Evolutionary conservation across 2,888 invertebrate species (phyloP).

Genomic region (Harpalus rufipes): DNA sequence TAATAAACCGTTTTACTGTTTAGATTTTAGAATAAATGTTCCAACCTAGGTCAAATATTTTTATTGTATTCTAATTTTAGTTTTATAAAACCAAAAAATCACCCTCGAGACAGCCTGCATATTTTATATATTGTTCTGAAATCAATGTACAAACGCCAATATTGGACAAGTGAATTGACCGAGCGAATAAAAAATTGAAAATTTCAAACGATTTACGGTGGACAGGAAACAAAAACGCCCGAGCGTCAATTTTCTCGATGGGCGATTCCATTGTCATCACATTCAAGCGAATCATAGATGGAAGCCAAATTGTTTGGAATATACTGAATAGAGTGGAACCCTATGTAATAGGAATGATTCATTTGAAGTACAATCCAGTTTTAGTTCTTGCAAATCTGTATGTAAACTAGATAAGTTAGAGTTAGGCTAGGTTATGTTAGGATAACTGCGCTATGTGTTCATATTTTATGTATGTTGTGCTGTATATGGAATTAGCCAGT

Average conservation of each 20-base stretch:
- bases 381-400: constrained; percentile 49
- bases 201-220: constrained; percentile 53
- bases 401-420: constrained; percentile 51
- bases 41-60: neutral
- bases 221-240: constrained; percentile 55
- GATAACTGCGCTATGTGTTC: constrained; percentile 29
- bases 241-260: constrained; percentile 59
- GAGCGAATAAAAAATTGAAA: constrained; percentile 40
- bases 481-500: constrained; percentile 50
- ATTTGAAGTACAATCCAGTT: constrained; percentile 25
- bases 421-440: constrained; percentile 16
- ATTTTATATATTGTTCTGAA: neutral
- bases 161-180: constrained; percentile 1
- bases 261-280: constrained; percentile 51
- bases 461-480: constrained; percentile 51
- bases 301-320: constrained; percentile 65
- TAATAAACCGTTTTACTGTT: too few relatives aligned
- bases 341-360: constrained; percentile 31
- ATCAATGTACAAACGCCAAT: neutral
- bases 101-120: neutral
- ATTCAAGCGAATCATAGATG: constrained; percentile 20
- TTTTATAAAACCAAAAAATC: neutral
- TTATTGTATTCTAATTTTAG: neutral
- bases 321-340: constrained; percentile 30
- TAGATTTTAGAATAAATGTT: neutral